Evolutionary conservation across 2,888 invertebrate species (phyloP).

Genomic region (Orgyia antiqua): DNA sequence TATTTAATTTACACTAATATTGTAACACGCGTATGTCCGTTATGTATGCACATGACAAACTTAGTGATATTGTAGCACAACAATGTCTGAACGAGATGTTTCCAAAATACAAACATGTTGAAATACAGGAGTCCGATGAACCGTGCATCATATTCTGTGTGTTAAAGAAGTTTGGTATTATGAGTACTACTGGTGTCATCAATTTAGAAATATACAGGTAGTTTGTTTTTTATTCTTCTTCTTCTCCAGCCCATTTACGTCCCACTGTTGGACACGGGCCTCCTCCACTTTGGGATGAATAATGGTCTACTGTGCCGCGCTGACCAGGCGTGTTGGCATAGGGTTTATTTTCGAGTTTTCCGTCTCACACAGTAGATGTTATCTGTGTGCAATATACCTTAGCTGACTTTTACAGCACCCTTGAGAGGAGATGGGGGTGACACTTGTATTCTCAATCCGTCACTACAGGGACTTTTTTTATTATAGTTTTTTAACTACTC

Average conservation of each 20-base stretch:
- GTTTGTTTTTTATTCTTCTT: neutral
- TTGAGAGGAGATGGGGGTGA: too few species aligned
- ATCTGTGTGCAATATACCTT: too few species aligned
- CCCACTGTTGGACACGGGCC: too few species aligned
- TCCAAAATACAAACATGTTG: conserved; percentile 45
- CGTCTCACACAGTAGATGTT: too few species aligned
- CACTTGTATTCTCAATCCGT: too few species aligned
- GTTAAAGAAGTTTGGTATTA: conserved; percentile 62
- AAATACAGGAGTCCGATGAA: conserved; percentile 61
- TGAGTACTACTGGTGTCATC: conserved; percentile 50
- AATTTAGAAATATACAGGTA: conserved; percentile 63
- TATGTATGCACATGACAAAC: conserved; percentile 65
- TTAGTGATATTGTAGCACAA: conserved; percentile 51
- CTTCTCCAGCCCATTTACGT: neutral
- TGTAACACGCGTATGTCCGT: conserved; percentile 63
- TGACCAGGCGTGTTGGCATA: too few species aligned
- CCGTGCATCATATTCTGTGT: conserved; percentile 68
- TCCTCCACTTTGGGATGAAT: too few species aligned
- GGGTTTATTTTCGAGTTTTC: too few species aligned
- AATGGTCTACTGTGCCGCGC: too few species aligned
- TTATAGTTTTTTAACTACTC: neutral
- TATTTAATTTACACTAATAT: too few species aligned
- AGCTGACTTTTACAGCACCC: too few species aligned
- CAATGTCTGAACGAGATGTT: conserved; percentile 64
- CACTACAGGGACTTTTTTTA: too few species aligned